Conservation (phyloP, 2,888 invertebrate species). For the Allacma fusca region DNA sequence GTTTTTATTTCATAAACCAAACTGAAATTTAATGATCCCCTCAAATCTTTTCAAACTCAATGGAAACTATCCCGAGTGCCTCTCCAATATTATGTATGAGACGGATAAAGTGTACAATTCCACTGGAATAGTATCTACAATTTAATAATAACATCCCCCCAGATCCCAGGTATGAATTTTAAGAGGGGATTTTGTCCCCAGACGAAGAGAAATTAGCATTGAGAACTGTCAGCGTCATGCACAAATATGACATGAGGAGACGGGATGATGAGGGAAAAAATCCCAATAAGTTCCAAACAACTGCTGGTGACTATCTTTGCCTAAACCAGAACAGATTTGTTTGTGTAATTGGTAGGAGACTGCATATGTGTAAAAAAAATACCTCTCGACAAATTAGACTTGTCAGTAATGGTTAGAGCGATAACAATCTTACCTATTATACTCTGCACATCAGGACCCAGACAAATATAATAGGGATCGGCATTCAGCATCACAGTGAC, state of each 20-base stretch:
- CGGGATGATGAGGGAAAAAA: conserved; percentile 18
- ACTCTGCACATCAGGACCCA: conserved; percentile 29
- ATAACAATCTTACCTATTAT: conserved; percentile 39
- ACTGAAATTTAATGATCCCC: no score
- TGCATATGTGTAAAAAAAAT: not conserved
- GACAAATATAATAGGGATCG: conserved; percentile 39
- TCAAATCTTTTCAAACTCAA: no score
- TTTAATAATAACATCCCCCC: no score
- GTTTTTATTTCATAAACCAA: no score
- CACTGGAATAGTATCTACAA: no score
- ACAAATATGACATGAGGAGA: not conserved
- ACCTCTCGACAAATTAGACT: conserved; percentile 44
- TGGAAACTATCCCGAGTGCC: no score
- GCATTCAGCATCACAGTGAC: conserved; percentile 33
- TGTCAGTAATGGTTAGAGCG: conserved; percentile 43
- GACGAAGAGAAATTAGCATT: conserved; percentile 14
- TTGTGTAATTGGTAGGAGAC: not conserved
- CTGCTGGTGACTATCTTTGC: conserved; percentile 24
- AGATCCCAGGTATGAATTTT: no score
- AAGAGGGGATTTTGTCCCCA: not conserved
- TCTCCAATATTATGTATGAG: no score
- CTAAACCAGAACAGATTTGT: conserved; percentile 19
- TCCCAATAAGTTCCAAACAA: conserved; percentile 5
- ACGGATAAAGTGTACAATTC: no score
- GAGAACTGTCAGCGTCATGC: not conserved